phyloP scores from a whole-genome alignment of 1,140 invertebrate genomes.

The Akabosia matsudoensis region DNA sequence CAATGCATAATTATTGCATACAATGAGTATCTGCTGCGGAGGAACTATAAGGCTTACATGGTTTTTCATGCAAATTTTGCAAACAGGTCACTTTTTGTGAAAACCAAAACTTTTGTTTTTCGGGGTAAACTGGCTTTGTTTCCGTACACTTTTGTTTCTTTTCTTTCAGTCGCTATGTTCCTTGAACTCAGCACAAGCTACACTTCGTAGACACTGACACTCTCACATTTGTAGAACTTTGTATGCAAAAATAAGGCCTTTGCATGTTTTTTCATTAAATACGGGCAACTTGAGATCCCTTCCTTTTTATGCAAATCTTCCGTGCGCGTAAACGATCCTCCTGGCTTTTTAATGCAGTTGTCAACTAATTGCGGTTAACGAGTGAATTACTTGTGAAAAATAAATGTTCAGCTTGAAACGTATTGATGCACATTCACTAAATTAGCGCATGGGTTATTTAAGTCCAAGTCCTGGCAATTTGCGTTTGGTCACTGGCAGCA shows the following conservation, averaged over 20 bases:
- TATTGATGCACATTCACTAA: too few species aligned
- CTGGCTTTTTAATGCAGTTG: neutral
- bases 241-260: slow-evolving; percentile 13
- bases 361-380: too few species aligned
- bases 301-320: neutral
- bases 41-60: neutral
- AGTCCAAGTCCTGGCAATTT: neutral
- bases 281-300: neutral
- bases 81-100: neutral
- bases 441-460: too few species aligned
- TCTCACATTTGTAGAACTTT: too few species aligned
- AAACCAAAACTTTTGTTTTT: neutral
- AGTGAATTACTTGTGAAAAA: too few species aligned
- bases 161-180: neutral
- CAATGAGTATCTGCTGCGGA: neutral
- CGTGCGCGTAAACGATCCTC: too few species aligned
- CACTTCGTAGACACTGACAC: too few species aligned
- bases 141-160: neutral
- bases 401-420: too few species aligned
- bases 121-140: neutral
- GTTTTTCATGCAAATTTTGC: neutral
- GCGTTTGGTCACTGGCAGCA: neutral
- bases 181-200: neutral
- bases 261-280: slow-evolving; percentile 14
- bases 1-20: neutral